phyloP scores from a whole-genome alignment of 2,113 vertebrate species.

The Scomber colias region DNA sequence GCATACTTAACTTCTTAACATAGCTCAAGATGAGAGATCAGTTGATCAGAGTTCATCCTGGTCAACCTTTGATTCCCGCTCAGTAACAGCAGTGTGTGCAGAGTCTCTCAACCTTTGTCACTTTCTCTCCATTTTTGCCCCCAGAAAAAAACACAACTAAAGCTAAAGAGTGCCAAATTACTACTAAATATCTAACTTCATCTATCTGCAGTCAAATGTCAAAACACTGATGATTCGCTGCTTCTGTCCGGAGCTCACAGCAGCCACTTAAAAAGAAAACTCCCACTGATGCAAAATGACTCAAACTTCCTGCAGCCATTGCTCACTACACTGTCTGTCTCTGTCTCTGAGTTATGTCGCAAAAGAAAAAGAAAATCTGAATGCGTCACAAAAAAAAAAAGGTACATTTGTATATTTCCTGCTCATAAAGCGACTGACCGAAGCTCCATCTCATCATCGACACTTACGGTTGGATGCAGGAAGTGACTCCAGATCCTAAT shows the following conservation, averaged over 20 bases:
- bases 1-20: conserved; percentile 41
- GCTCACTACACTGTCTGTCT: not conserved
- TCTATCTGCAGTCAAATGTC: not conserved
- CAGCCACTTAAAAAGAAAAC: conserved; percentile 3
- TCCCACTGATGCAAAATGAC: conserved; percentile 20
- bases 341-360: not conserved
- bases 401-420: no score
- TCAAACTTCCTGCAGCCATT: conserved; percentile 13
- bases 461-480: conserved; percentile 63
- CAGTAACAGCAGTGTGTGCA: not conserved
- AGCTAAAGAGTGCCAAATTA: not conserved
- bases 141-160: no score
- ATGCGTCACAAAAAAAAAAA: no score
- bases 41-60: conserved; percentile 18
- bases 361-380: no score
- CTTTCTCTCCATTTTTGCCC: not conserved
- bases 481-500: conserved; percentile 70
- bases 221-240: not conserved
- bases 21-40: conserved; percentile 36
- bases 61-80: not conserved
- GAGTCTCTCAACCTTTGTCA: not conserved
- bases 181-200: not conserved
- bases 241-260: conserved; percentile 5
- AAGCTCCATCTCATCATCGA: not conserved
- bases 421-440: not conserved